A percentile compares a stretch with the other conserved stretches of the same genome.
These are phyloP conservation scores for Clitarchus hookeri DNA, from an alignment of 2,888 invertebrate genomes.

Conservation along the genomic window DNA sequence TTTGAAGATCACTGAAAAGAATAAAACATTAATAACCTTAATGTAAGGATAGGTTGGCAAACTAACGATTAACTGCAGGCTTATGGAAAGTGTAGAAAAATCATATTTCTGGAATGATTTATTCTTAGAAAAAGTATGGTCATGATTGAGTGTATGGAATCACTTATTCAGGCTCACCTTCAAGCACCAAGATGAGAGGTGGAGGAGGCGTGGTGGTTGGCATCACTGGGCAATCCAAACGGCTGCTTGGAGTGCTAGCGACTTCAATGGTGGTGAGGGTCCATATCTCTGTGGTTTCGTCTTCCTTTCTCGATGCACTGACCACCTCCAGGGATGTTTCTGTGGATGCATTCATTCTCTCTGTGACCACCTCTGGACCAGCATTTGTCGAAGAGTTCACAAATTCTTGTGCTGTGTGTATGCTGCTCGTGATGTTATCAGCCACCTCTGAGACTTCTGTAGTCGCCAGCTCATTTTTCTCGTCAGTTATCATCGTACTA, in stretches of 20 bases:
- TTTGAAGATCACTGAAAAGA: too few species aligned
- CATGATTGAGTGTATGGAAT: slow-evolving; percentile 10
- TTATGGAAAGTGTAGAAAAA: too few species aligned
- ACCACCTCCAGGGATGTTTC: slow-evolving; percentile 26
- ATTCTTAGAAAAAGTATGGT: too few species aligned
- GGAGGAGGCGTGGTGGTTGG: slow-evolving; percentile 63
- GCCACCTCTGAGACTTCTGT: background rate
- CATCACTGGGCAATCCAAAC: slow-evolving; percentile 52
- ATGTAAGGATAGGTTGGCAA: too few species aligned
- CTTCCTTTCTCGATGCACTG: slow-evolving; percentile 24
- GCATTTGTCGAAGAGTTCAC: background rate
- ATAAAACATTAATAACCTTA: too few species aligned
- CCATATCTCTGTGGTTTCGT: slow-evolving; percentile 24
- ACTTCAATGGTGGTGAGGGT: slow-evolving; percentile 44
- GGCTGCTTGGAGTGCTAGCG: slow-evolving; percentile 44
- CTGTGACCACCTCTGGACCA: slow-evolving; percentile 19
- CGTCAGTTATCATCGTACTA: slow-evolving; percentile 43
- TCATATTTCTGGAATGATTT: too few species aligned
- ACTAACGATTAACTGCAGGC: too few species aligned
- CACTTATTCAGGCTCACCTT: slow-evolving; percentile 67
- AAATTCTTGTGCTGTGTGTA: background rate
- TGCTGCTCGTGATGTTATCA: background rate
- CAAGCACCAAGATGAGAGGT: slow-evolving; percentile 79
- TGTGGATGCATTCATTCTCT: slow-evolving; percentile 35
- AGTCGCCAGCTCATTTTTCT: slow-evolving; percentile 40